Conservation (phyloP, 2,113 vertebrate species). For the Chunga burmeisteri region DNA sequence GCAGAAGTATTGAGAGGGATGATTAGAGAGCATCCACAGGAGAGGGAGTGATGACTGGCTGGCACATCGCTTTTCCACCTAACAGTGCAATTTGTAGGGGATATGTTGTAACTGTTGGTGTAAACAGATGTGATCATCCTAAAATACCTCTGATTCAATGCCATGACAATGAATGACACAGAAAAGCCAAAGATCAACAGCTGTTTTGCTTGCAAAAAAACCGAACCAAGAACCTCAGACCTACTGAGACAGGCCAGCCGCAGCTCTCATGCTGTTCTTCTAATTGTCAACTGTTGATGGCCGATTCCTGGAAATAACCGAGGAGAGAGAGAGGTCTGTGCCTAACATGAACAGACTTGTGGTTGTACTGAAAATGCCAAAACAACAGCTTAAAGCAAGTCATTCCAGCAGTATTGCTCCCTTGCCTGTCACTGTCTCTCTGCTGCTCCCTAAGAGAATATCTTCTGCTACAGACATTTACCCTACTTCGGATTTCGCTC, state of each 20-base stretch:
- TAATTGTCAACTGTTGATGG: neutral
- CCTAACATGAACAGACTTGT: neutral
- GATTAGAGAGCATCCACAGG: neutral
- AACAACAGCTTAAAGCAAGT: conserved; percentile 5
- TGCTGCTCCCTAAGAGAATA: neutral
- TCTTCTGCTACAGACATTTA: neutral
- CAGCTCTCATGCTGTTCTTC: neutral
- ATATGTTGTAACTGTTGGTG: neutral
- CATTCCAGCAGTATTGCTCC: neutral
- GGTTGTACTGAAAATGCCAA: neutral
- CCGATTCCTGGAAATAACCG: conserved; percentile 49
- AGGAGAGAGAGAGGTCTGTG: conserved; percentile 2
- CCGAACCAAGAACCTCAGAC: neutral
- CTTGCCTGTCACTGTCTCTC: neutral
- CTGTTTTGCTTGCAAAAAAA: neutral
- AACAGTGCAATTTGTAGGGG: neutral
- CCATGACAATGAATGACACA: neutral
- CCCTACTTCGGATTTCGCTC: neutral
- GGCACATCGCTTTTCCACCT: neutral
- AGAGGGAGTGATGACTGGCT: neutral
- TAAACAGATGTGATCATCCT: neutral
- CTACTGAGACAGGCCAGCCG: neutral
- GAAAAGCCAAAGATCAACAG: neutral
- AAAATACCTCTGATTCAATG: neutral
- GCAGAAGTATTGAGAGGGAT: neutral